Percentiles rank a stretch among this genome's conserved stretches.
phyloP scores from a whole-genome alignment of 1,140 invertebrate genomes.

The Orius insidiosus region DNA sequence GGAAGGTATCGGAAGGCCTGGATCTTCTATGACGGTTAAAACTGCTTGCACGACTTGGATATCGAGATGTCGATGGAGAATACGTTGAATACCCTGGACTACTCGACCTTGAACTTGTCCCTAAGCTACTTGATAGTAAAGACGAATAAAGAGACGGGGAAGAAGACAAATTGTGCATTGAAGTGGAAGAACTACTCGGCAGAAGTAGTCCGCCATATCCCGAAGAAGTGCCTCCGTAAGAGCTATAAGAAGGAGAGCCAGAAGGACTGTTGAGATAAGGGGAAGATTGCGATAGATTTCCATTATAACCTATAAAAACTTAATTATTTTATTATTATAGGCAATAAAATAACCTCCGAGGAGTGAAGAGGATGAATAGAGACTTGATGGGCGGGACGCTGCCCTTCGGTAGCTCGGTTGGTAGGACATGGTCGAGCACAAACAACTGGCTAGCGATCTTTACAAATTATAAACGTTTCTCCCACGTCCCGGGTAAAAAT shows the following conservation, averaged over 20 bases:
- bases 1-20: slow-evolving; percentile 16
- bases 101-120: slow-evolving; percentile 12
- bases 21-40: slow-evolving; percentile 12
- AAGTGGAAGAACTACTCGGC: slow-evolving; percentile 21
- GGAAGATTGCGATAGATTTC: slow-evolving; percentile 7
- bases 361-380: slow-evolving; percentile 11
- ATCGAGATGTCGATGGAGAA: slow-evolving; percentile 7
- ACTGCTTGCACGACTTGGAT: slow-evolving; percentile 15
- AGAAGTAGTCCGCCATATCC: slow-evolving; percentile 41
- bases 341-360: neutral
- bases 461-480: too few species aligned
- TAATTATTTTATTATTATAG: neutral
- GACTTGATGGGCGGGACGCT: slow-evolving; percentile 12
- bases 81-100: slow-evolving; percentile 7
- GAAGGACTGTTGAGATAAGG: slow-evolving; percentile 11
- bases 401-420: slow-evolving; percentile 1
- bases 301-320: slow-evolving; percentile 6
- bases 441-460: too few species aligned
- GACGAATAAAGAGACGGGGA: slow-evolving; percentile 12
- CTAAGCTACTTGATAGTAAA: neutral
- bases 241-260: slow-evolving; percentile 20
- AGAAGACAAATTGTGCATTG: slow-evolving; percentile 10
- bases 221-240: slow-evolving; percentile 41
- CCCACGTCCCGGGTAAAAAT: too few species aligned
- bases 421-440: too few species aligned